phyloP scores from a whole-genome alignment of 2,888 invertebrate genomes.

The Nipponacmea schrenckii region DNA sequence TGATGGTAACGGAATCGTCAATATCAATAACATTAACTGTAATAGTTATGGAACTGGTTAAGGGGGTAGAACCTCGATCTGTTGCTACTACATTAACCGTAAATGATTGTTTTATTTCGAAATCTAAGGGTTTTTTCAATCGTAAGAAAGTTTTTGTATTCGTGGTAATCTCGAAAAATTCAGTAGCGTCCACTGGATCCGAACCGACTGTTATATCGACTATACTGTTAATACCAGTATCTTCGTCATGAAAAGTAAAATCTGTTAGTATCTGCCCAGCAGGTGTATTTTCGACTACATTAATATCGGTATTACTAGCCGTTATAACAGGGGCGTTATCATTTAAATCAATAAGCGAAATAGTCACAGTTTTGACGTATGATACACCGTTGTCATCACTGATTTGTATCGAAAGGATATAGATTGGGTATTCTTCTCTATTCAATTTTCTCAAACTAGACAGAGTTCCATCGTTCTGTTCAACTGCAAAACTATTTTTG shows the following conservation, averaged over 20 bases:
- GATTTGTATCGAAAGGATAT: conserved; percentile 31
- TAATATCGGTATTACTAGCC: conserved; percentile 23
- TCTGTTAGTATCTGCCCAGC: conserved; percentile 39
- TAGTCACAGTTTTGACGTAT: conserved; percentile 31
- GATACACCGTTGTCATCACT: conserved; percentile 25
- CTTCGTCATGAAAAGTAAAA: conserved; percentile 43
- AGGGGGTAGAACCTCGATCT: conserved; percentile 33
- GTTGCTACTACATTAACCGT: conserved; percentile 33
- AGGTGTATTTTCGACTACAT: conserved; percentile 43
- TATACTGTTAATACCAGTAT: conserved; percentile 38
- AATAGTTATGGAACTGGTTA: conserved; percentile 28
- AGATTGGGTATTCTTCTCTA: conserved; percentile 32
- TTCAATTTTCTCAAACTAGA: conserved; percentile 31
- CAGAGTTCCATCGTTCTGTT: conserved; percentile 28
- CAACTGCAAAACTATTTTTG: conserved; percentile 34
- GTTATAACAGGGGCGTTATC: conserved; percentile 45
- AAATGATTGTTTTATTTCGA: conserved; percentile 24
- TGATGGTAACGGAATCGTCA: conserved; percentile 13
- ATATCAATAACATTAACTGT: conserved; percentile 37
- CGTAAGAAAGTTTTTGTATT: conserved; percentile 30
- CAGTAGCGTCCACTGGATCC: conserved; percentile 21
- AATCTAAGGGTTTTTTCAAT: conserved; percentile 33
- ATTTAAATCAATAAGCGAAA: conserved; percentile 46
- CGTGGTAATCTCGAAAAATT: conserved; percentile 29
- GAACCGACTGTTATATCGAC: conserved; percentile 28